phyloP scores from a whole-genome alignment of 2,113 vertebrate species.

The Hippolais icterina region DNA sequence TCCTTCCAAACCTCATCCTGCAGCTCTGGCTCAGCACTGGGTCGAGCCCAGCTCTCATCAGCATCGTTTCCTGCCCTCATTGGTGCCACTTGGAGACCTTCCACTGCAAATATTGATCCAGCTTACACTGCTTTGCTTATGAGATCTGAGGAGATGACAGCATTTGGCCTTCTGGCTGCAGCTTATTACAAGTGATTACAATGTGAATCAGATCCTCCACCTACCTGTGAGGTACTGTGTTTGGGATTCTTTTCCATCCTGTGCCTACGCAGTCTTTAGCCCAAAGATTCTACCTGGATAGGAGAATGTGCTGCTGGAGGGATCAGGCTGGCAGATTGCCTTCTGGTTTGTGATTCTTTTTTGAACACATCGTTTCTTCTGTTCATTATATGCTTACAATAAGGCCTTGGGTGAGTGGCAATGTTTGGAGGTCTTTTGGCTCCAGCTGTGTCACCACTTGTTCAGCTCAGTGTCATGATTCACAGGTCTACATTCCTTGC shows the following conservation, averaged over 20 bases:
- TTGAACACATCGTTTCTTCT: neutral
- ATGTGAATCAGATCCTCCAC: neutral
- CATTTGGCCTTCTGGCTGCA: neutral
- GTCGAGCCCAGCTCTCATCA: neutral
- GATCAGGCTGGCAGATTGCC: neutral
- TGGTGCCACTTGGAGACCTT: slow-evolving; percentile 10
- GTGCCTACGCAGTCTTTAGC: neutral
- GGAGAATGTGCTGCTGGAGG: neutral
- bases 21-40: neutral
- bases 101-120: slow-evolving; percentile 46
- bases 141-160: slow-evolving; percentile 13
- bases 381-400: neutral
- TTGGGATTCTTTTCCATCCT: neutral
- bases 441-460: neutral
- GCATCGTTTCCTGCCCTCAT: fast-evolving
- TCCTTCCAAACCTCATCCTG: neutral
- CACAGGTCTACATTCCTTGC: slow-evolving; percentile 15
- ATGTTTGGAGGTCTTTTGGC: neutral
- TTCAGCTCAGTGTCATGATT: neutral
- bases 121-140: neutral
- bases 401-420: neutral
- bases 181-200: neutral
- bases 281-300: neutral
- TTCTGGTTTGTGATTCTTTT: neutral
- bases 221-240: neutral